Conservation (phyloP, 2,888 invertebrate genomes). For the Limulus polyphemus region DNA sequence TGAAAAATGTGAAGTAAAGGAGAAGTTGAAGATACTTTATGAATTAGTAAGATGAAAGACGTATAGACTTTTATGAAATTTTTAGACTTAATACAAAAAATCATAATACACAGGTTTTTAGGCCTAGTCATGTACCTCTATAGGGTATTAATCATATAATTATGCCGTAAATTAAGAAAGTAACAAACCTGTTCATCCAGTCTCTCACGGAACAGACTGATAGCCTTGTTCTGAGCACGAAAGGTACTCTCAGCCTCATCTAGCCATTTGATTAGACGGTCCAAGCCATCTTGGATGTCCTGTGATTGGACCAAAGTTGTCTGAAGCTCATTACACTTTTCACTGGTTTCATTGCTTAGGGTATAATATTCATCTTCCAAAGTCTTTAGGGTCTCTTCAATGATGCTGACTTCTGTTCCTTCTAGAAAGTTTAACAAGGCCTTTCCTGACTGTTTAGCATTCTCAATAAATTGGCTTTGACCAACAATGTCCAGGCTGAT, state of each 20-base stretch:
- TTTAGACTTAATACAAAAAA: too few species aligned
- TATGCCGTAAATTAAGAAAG: too few species aligned
- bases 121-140: too few species aligned
- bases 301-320: conserved; percentile 83
- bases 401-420: conserved; percentile 60
- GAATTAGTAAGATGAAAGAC: too few species aligned
- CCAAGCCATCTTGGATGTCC: conserved; percentile 83
- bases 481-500: conserved; percentile 75
- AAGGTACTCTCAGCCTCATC: conserved; percentile 69
- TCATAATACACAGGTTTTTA: too few species aligned
- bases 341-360: conserved; percentile 57
- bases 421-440: conserved; percentile 45
- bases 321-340: conserved; percentile 69
- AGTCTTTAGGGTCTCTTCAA: conserved; percentile 67
- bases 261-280: conserved; percentile 73
- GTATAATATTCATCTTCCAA: conserved; percentile 65
- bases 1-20: too few species aligned
- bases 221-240: conserved; percentile 60
- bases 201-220: conserved; percentile 68
- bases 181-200: conserved; percentile 59
- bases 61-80: too few species aligned
- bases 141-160: too few species aligned
- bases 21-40: too few species aligned
- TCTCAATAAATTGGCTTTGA: conserved; percentile 72
- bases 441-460: conserved; percentile 51